Base-by-base conservation (phyloP, 1,140 invertebrate genomes). In the Vanessa atalanta region DNA sequence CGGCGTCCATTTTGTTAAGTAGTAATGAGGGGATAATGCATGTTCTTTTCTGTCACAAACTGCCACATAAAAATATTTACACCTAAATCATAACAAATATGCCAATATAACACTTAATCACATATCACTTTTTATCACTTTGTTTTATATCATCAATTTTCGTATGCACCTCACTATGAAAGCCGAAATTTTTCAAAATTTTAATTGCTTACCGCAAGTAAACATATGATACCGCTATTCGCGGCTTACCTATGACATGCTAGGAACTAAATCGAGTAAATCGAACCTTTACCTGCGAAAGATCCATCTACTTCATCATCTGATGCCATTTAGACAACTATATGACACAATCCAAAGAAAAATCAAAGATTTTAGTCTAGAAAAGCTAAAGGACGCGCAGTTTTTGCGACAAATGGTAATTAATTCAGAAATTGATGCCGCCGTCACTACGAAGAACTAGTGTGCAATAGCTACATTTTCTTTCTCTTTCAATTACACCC, bases 221-320 rank as follows among this genome's bases (percentile, higher is more conserved):
- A 93, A 93, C 92, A 93, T 90, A 93, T 93, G 93, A 93, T 93
- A 93, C 91, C 91, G 91, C 91, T 93, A 93, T 92, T 93, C 93
- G 89, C 91, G 87, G 89, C 88, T 93, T 93, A 90, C 88, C 91
- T 93, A 93, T 93, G 90, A 91, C 90, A 92, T 92, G 88, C 90
- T 93, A 93, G 84, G 75, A 79, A 75, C 85, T 74, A 86, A 90
- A 88, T 85, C 85, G 70, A 84, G 78, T 75, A 86, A 90, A 88
- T 85, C 85, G 70, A 84, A 79, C 86, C 90, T 95, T 96, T 94
- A 96, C 96, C 96, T 94, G 95, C 95, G 87, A 95, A 96, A 88
- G 94, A 95, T 84, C 96, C 96, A 83, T 96, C 96, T 83, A 96
- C 94, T 93, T 96, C 95, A 82, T 96, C 96, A 86, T 96, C 96